Evolutionary conservation across 53 echinoderm and acorn worm species (phyloP).

Genomic region (Apostichopus leukothele): DNA sequence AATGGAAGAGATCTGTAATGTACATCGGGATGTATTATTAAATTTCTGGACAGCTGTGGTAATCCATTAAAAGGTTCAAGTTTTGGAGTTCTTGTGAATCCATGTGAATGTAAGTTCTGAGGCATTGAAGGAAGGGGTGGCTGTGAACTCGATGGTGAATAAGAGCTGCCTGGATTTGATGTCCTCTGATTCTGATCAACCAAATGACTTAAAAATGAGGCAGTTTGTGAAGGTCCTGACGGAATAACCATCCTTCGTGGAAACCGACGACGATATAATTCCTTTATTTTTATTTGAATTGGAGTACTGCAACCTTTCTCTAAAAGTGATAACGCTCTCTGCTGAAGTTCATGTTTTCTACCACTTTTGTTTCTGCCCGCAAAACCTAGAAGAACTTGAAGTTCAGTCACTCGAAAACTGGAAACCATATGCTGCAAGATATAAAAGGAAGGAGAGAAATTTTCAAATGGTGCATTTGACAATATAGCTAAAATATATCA

Average conservation of each 20-base stretch:
- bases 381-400: conserved; percentile 93
- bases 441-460: background rate
- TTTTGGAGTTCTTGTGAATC: conserved; percentile 47
- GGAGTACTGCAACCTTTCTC: conserved; percentile 95
- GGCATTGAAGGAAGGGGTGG: conserved; percentile 59
- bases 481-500: too few relatives aligned
- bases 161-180: conserved; percentile 24
- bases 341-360: conserved; percentile 97
- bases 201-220: conserved; percentile 52
- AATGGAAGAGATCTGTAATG: conserved; percentile 81
- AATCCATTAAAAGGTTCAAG: conserved; percentile 37
- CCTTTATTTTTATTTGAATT: conserved; percentile 97
- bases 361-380: conserved; percentile 97
- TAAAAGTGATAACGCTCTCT: conserved; percentile 80
- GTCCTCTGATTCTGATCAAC: conserved; percentile 34
- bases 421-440: conserved; percentile 93
- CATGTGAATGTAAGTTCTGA: conserved; percentile 43
- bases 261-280: conserved; percentile 89
- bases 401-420: conserved; percentile 94
- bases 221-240: conserved; percentile 51
- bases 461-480: too few relatives aligned
- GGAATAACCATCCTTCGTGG: conserved; percentile 85
- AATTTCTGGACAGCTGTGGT: conserved; percentile 22
- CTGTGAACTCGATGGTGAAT: conserved; percentile 18
- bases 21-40: conserved; percentile 80